Conservation (phyloP, 2,888 invertebrate species). For the Brachyopa scutellaris region DNA sequence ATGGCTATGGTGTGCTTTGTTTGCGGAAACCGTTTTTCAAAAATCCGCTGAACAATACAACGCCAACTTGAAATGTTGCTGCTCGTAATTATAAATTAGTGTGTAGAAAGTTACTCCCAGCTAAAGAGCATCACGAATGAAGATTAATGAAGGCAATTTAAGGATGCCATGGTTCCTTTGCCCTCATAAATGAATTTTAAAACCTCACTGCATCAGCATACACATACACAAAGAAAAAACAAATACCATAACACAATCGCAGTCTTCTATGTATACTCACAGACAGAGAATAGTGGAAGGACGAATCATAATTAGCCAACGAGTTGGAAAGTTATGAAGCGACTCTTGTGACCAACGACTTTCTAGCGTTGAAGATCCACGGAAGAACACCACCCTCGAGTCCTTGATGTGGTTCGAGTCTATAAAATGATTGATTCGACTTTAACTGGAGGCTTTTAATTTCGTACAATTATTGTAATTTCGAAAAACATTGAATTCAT, state of each 20-base stretch:
- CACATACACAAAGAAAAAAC: constrained; percentile 1
- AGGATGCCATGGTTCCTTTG: constrained; percentile 52
- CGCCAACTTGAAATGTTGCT: constrained; percentile 70
- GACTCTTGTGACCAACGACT: constrained; percentile 59
- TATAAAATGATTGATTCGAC: constrained; percentile 64
- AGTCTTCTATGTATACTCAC: neutral
- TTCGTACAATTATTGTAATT: constrained; percentile 72
- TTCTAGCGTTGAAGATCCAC: constrained; percentile 7
- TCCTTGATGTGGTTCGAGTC: neutral
- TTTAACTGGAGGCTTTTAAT: constrained; percentile 70
- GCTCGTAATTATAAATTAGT: constrained; percentile 72
- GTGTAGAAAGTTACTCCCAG: constrained; percentile 64
- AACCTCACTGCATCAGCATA: constrained; percentile 49
- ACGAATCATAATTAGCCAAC: constrained; percentile 69
- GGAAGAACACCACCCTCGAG: neutral
- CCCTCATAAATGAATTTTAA: constrained; percentile 71
- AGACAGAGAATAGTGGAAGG: constrained; percentile 6
- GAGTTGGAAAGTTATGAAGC: constrained; percentile 72
- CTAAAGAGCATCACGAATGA: constrained; percentile 72
- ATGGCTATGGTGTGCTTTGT: constrained; percentile 24
- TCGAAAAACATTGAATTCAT: constrained; percentile 71
- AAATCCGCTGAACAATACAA: constrained; percentile 63
- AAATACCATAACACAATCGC: no score
- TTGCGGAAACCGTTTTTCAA: constrained; percentile 56
- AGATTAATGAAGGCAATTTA: constrained; percentile 71